Evolutionary conservation across 2,113 vertebrate species (phyloP), one percentile per base, ranked within the genome.

Genomic region (Callaeas wilsoni): DNA sequence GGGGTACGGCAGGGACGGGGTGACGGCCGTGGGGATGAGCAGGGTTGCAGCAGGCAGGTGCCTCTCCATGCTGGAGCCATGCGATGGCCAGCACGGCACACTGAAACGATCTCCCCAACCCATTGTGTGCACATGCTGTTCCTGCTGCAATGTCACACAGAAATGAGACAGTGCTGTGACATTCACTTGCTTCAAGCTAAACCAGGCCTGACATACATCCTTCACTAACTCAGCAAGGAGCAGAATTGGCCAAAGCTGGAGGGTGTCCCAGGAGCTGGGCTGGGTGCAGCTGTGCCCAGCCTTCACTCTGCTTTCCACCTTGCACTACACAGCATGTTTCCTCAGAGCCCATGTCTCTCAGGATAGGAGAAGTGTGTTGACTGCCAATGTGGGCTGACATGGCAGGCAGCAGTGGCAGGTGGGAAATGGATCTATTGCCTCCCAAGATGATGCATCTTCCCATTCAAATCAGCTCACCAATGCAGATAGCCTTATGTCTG

Each of bases 381-480:
- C 37, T 94, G 57, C 29, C 57, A 33, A 65, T 14, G 39, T n/a
- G 55, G 75, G 49, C 67, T 80, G 84, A 42, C 9, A 3, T 42
- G 33, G 46, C 57, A 73, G 59, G 29, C 23, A 89, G 62, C 35
- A 64, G 65, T 19, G 49, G 49, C 77, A 68, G 39, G 63, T 84
- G 57, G 75, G 55, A 82, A 77, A 59, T 25, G 39, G 71, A 44
- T 67, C 23, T 42, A n/a, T 64, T 81, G 29, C 76, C 87, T 53
- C 69, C 62, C 77, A 73, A 53, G 57, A 27, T 64, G 44, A 68
- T 78, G 18, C 52, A 55, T 71, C 73, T 75, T 78, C 82, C 64
- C 83, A 67, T 90, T 85, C 52, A 63, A 64, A 90, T 81, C 88
- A 93, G 42, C 52, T 78, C 44, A 56, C 16, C 27, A 67, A 71